A percentile compares a stretch with the other conserved stretches of the same genome.
phyloP scores from a whole-genome alignment of 2,797 vertebrate species.

The Myotis daubentonii region DNA sequence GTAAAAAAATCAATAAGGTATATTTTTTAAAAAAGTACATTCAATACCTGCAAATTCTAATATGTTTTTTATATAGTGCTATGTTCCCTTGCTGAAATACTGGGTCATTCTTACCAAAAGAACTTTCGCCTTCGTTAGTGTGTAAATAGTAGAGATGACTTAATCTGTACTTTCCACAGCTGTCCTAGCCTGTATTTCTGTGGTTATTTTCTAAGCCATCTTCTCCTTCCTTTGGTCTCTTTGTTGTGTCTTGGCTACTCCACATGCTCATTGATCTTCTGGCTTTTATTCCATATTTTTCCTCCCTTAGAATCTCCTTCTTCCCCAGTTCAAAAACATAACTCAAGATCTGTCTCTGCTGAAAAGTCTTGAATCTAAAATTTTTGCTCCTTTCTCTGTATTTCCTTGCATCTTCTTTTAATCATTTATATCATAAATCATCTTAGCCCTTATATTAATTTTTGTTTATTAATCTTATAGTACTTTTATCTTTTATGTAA shows the following conservation, averaged over 20 bases:
- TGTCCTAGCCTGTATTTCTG: background rate
- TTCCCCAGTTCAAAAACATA: background rate
- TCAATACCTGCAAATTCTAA: background rate
- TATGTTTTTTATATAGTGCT: background rate
- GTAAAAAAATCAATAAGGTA: too few species aligned
- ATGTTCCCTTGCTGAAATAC: background rate
- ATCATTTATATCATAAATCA: background rate
- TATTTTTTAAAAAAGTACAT: background rate
- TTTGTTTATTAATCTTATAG: background rate
- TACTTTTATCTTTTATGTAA: background rate
- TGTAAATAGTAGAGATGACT: background rate
- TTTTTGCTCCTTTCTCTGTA: background rate
- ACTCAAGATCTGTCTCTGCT: background rate
- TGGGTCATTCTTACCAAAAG: background rate
- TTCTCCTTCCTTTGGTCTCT: conserved; percentile 17
- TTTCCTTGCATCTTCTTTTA: background rate
- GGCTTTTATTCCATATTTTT: background rate
- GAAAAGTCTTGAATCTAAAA: background rate
- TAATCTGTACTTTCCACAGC: background rate
- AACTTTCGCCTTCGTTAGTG: background rate
- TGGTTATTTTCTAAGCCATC: background rate
- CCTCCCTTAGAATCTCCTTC: background rate
- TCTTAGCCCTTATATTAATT: background rate
- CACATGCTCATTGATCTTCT: background rate
- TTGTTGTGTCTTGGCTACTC: background rate